Conservation (phyloP, 2,113 vertebrate species). For the Cephalopholis sonnerati region DNA sequence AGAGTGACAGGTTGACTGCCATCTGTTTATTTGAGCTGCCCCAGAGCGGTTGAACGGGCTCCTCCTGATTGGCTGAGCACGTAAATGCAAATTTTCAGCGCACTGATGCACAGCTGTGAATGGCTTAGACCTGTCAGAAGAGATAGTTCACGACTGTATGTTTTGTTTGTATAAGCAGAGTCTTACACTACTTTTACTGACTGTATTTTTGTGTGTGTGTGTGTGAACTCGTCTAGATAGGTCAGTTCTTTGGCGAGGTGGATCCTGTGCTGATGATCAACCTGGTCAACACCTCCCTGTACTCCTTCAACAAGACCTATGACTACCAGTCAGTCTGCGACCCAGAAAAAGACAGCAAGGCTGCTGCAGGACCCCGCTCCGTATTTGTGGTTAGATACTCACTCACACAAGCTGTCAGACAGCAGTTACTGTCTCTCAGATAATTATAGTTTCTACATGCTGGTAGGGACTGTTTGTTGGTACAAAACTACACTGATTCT, state of each 20-base stretch:
- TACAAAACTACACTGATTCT: neutral
- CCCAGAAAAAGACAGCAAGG: constrained; percentile 92
- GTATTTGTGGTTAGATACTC: constrained; percentile 89
- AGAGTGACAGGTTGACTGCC: neutral
- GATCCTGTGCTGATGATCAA: constrained; percentile 95
- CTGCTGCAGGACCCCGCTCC: constrained; percentile 92
- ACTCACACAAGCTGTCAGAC: neutral
- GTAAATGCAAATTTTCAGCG: neutral
- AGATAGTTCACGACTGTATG: neutral
- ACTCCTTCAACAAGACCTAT: constrained; percentile 96
- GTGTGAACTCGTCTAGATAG: constrained; percentile 74
- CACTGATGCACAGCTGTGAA: neutral
- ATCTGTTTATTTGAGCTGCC: neutral
- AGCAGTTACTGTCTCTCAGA: neutral
- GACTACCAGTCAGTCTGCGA: constrained; percentile 98
- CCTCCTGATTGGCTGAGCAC: neutral
- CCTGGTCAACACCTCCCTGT: constrained; percentile 93
- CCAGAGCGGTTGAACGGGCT: neutral
- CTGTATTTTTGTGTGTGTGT: constrained; percentile 18
- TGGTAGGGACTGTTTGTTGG: neutral
- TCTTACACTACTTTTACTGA: constrained; percentile 5
- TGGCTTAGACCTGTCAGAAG: neutral
- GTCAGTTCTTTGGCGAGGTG: constrained; percentile 96
- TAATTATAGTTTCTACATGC: neutral
- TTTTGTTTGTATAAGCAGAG: constrained; percentile 4